Conservation (phyloP, 2,888 invertebrate genomes). For the Epistrophella euchroma region DNA sequence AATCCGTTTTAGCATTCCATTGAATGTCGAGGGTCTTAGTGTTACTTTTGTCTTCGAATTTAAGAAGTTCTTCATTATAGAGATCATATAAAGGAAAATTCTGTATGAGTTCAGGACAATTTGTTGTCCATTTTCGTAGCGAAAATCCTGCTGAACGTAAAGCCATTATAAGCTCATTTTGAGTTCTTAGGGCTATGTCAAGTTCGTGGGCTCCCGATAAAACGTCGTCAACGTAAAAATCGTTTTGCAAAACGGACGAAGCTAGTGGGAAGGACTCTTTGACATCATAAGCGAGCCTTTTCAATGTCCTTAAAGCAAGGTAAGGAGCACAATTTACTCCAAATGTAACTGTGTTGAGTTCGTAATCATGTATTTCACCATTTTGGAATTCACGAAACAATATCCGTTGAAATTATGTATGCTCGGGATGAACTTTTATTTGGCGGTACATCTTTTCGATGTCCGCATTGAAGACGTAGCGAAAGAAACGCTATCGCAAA, state of each 20-base stretch:
- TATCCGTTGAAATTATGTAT: constrained; percentile 24
- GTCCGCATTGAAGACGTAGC: constrained; percentile 76
- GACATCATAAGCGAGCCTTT: constrained; percentile 21
- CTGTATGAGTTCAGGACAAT: not conserved
- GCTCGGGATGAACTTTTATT: constrained; percentile 63
- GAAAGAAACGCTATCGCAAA: constrained; percentile 72
- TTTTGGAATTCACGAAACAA: not conserved
- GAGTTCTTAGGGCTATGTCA: constrained; percentile 24
- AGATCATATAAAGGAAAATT: constrained; percentile 24
- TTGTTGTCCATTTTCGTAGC: constrained; percentile 40
- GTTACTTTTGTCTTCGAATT: constrained; percentile 36
- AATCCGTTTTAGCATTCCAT: constrained; percentile 53
- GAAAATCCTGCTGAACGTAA: constrained; percentile 21
- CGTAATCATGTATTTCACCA: not conserved
- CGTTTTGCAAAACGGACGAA: constrained; percentile 15
- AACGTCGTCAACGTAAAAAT: constrained; percentile 59
- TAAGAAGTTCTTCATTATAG: constrained; percentile 39
- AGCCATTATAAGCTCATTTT: constrained; percentile 36
- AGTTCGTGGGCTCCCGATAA: constrained; percentile 53
- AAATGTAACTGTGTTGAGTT: not conserved
- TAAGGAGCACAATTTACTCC: not conserved
- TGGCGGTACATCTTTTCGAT: constrained; percentile 77
- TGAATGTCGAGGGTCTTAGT: constrained; percentile 56
- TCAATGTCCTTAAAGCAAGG: constrained; percentile 1
- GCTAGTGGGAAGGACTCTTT: constrained; percentile 26